These are phyloP conservation scores for Heteromyza rotundicornis DNA, from an alignment of 2,888 invertebrate species.

Conservation along the genomic window DNA sequence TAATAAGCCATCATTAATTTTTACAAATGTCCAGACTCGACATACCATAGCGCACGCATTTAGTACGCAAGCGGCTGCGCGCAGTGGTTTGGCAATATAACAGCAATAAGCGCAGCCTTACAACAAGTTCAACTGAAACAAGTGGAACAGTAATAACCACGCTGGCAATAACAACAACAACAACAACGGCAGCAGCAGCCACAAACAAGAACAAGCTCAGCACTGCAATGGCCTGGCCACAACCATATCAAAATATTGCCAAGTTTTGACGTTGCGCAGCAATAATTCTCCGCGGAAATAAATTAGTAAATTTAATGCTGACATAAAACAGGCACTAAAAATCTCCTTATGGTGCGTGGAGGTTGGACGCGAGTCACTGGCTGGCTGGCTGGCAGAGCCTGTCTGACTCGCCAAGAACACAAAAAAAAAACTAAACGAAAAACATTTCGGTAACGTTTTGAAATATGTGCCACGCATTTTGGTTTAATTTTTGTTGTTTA, in stretches of 20 bases:
- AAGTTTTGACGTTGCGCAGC: slow-evolving; percentile 38
- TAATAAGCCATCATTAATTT: slow-evolving; percentile 29
- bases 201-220: neutral
- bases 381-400: neutral
- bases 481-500: too few relatives aligned
- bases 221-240: neutral
- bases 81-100: too few relatives aligned
- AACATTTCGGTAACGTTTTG: neutral
- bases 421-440: too few relatives aligned
- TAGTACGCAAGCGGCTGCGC: too few relatives aligned
- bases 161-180: neutral
- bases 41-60: slow-evolving; percentile 2
- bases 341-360: slow-evolving; percentile 27
- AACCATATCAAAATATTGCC: slow-evolving; percentile 32
- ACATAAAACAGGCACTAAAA: slow-evolving; percentile 51
- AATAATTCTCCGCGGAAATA: slow-evolving; percentile 46
- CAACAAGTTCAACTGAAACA: neutral
- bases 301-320: slow-evolving; percentile 51
- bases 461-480: neutral
- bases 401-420: too few relatives aligned
- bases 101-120: too few relatives aligned
- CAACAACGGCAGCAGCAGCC: neutral
- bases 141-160: slow-evolving; percentile 7
- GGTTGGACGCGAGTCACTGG: neutral
- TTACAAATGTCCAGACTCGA: slow-evolving; percentile 3